phyloP scores from a whole-genome alignment of 37 sponge, comb jelly and placozoan species.

The Hexactinellida sp. region DNA sequence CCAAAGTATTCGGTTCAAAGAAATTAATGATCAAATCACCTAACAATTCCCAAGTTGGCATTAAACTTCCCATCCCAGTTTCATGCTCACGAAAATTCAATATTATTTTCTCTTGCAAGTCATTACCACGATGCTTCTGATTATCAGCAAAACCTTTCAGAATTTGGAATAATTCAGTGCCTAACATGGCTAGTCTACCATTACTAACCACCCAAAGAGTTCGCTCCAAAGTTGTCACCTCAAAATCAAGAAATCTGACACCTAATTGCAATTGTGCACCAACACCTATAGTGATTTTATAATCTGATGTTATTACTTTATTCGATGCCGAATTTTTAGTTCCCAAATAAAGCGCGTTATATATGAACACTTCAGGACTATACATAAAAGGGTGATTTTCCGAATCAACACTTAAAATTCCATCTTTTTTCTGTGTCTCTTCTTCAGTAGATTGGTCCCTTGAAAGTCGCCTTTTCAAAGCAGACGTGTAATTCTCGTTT shows the following conservation, averaged over 20 bases:
- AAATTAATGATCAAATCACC: neutral
- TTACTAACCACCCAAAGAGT: neutral
- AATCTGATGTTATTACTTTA: neutral
- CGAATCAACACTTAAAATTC: too few relatives aligned
- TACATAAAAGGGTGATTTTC: too few relatives aligned
- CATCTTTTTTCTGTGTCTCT: too few relatives aligned
- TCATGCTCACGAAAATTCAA: conserved; percentile 4
- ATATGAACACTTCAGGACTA: neutral
- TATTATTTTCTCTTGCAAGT: neutral
- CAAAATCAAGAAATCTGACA: neutral
- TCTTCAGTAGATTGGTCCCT: too few relatives aligned
- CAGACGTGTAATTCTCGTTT: neutral
- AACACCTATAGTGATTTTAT: neutral
- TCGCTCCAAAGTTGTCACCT: neutral
- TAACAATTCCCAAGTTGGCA: neutral
- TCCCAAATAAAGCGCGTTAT: neutral
- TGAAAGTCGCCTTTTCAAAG: neutral
- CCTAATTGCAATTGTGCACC: neutral
- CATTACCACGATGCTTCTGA: neutral
- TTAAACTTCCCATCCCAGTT: neutral
- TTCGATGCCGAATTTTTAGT: neutral
- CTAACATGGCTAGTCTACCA: neutral
- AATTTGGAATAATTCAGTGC: neutral
- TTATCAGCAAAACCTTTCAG: neutral
- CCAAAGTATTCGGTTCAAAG: neutral